Conservation (phyloP, 2,888 invertebrate genomes). For the Hyles lineata region DNA sequence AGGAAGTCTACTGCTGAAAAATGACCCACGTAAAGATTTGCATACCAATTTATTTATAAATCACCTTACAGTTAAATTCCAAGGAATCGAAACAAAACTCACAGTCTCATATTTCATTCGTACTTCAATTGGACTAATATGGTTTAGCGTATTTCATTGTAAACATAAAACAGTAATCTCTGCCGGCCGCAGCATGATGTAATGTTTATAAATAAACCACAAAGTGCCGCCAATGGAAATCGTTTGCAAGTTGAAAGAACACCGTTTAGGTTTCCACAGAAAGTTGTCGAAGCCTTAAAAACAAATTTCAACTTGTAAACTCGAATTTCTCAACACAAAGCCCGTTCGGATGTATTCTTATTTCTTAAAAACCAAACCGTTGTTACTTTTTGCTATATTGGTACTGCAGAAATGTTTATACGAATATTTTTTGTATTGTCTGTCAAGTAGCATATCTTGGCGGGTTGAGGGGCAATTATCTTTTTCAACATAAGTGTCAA, state of each 20-base stretch:
- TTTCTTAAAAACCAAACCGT: background rate
- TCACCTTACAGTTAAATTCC: too few relatives aligned
- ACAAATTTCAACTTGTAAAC: slow-evolving; percentile 62
- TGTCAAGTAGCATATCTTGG: too few relatives aligned
- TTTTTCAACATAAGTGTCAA: too few relatives aligned
- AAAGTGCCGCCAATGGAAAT: slow-evolving; percentile 39
- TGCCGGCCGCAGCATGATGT: background rate
- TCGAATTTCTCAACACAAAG: slow-evolving; percentile 61
- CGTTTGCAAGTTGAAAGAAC: slow-evolving; percentile 59
- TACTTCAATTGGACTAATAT: too few relatives aligned
- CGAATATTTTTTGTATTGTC: too few relatives aligned
- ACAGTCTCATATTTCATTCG: too few relatives aligned
- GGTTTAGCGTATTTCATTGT: too few relatives aligned
- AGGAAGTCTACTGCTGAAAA: too few relatives aligned
- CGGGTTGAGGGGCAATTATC: too few relatives aligned
- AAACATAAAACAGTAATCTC: background rate
- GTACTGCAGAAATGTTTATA: background rate
- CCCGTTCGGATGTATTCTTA: slow-evolving; percentile 29
- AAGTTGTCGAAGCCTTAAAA: slow-evolving; percentile 71
- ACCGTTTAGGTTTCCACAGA: slow-evolving; percentile 60
- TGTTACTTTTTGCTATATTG: background rate
- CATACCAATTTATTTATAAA: too few relatives aligned
- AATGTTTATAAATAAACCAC: slow-evolving; percentile 13
- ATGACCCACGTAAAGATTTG: too few relatives aligned
- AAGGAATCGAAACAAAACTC: too few relatives aligned